Conservation (phyloP, 2,888 invertebrate species). For the Coelinius sp. region DNA sequence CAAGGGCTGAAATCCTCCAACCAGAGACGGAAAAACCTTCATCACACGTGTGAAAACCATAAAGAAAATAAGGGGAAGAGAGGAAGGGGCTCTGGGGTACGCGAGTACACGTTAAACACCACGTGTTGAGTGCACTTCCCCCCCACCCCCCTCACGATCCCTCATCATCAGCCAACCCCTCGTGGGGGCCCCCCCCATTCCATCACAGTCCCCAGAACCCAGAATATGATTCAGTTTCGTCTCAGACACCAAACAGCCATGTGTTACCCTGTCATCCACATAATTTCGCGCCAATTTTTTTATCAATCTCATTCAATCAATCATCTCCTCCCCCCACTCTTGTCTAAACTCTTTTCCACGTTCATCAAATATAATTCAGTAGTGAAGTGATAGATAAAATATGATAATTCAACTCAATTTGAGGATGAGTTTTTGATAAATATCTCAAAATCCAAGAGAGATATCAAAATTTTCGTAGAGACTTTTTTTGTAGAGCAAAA, state of each 20-base stretch:
- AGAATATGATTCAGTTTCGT: constrained; percentile 47
- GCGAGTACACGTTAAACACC: constrained; percentile 36
- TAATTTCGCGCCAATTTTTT: constrained; percentile 12
- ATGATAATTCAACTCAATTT: too few species aligned
- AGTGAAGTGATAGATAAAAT: not conserved
- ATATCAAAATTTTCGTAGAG: too few species aligned
- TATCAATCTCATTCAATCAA: constrained; percentile 8
- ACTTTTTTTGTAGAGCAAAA: too few species aligned
- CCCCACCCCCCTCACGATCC: constrained; percentile 39
- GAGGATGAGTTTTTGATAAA: too few species aligned
- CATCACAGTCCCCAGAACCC: constrained; percentile 41
- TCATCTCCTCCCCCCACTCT: constrained; percentile 12
- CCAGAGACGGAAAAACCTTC: not conserved
- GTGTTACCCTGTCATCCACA: constrained; percentile 30
- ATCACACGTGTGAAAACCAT: not conserved
- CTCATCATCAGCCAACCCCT: constrained; percentile 9
- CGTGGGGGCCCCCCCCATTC: constrained; percentile 32
- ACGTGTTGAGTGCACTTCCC: constrained; percentile 47
- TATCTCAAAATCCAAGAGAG: too few species aligned
- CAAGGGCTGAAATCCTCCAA: not conserved
- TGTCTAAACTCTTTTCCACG: not conserved
- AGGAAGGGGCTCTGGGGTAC: not conserved
- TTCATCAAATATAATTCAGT: not conserved
- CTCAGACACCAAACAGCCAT: constrained; percentile 42
- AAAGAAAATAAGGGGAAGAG: constrained; percentile 13